phyloP scores from a whole-genome alignment of 2,113 vertebrate species.

The Engystomops pustulosus region DNA sequence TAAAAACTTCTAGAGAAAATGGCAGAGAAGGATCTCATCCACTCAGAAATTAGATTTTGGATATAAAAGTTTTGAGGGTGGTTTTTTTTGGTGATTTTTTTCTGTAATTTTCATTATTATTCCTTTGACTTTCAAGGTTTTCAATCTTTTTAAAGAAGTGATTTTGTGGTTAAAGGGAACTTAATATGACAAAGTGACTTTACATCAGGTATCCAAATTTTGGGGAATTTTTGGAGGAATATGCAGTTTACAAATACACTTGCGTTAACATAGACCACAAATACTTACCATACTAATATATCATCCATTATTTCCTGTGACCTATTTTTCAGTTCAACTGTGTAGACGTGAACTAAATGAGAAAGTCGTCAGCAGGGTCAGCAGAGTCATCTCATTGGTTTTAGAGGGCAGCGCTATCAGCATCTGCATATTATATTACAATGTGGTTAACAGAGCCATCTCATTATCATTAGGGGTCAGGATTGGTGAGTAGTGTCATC shows the following conservation, averaged over 20 bases:
- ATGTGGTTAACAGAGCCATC: background rate
- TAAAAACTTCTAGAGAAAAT: background rate
- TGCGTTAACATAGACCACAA: no score
- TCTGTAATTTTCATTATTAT: background rate
- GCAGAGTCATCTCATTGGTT: background rate
- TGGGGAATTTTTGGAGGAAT: no score
- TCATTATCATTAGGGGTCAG: background rate
- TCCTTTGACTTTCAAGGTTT: background rate
- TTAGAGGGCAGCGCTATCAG: no score
- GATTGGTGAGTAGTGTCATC: background rate
- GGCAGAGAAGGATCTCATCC: background rate
- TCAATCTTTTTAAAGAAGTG: background rate
- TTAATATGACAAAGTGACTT: no score
- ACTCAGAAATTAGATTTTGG: background rate
- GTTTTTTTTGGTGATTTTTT: background rate
- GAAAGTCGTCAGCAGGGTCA: no score
- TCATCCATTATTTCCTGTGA: background rate
- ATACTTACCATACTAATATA: no score
- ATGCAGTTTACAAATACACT: no score
- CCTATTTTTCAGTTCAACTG: background rate
- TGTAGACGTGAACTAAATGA: background rate
- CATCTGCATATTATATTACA: background rate
- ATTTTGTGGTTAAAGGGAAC: no score
- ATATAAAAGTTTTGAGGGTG: no score
- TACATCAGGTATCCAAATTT: no score